phyloP scores from a whole-genome alignment of 2,113 vertebrate genomes.

The Tautogolabrus adspersus region DNA sequence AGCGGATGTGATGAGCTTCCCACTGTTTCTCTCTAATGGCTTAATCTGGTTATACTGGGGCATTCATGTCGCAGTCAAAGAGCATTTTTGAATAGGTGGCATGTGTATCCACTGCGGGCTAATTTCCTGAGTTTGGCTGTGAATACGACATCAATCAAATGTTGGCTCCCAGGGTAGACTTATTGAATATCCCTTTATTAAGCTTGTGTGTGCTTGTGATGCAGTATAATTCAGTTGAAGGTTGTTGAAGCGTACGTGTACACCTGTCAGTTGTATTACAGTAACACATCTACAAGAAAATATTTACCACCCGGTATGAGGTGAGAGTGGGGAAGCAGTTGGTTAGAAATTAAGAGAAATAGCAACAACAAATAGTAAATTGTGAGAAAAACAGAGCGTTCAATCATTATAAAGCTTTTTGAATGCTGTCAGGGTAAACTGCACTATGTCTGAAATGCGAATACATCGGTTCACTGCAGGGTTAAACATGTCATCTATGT shows the following conservation, averaged over 20 bases:
- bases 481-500: neutral
- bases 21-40: conserved; percentile 65
- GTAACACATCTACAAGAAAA: neutral
- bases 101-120: conserved; percentile 33
- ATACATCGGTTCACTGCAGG: neutral
- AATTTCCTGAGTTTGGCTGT: conserved; percentile 47
- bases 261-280: conserved; percentile 2
- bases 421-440: too few species aligned
- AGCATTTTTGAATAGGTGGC: conserved; percentile 49
- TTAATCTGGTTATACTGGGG: conserved; percentile 58
- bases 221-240: conserved; percentile 26
- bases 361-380: too few species aligned
- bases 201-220: conserved; percentile 1
- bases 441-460: neutral
- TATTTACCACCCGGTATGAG: neutral
- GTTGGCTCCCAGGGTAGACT: conserved; percentile 6
- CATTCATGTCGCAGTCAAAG: conserved; percentile 59
- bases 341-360: too few species aligned
- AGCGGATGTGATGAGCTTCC: conserved; percentile 62
- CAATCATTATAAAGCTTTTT: too few species aligned
- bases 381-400: too few species aligned
- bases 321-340: too few species aligned
- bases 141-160: conserved; percentile 53
- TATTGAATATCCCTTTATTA: conserved; percentile 12
- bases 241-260: neutral